These are phyloP conservation scores for Eugnorisma glareosa DNA, from an alignment of 2,888 invertebrate genomes.

Conservation along the genomic window DNA sequence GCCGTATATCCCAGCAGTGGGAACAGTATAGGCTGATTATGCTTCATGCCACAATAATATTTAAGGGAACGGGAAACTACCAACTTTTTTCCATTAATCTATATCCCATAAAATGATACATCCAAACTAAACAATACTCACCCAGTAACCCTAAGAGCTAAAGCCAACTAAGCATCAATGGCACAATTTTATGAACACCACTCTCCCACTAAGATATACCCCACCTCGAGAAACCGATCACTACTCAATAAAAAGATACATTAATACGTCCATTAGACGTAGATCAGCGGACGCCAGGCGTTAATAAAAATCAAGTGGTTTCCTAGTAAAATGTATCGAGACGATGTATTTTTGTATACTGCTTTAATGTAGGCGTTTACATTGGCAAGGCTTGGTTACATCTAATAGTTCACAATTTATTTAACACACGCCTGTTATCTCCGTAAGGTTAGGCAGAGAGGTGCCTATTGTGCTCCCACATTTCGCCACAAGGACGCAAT, in stretches of 20 bases:
- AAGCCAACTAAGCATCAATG: conserved; percentile 13
- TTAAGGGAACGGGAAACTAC: neutral
- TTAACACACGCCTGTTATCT: neutral
- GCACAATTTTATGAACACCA: conserved; percentile 30
- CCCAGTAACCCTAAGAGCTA: conserved; percentile 11
- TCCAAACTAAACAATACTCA: neutral
- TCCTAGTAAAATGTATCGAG: conserved; percentile 34
- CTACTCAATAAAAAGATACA: conserved; percentile 68
- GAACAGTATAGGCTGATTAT: no score
- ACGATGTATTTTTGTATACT: conserved; percentile 42
- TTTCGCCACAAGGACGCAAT: neutral
- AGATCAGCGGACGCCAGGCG: conserved; percentile 63
- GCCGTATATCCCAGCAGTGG: no score
- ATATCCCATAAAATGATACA: neutral
- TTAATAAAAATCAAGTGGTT: conserved; percentile 75
- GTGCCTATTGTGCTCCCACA: neutral
- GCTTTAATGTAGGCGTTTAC: neutral
- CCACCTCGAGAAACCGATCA: conserved; percentile 43
- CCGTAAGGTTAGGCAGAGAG: neutral
- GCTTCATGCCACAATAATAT: no score
- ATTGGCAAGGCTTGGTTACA: no score
- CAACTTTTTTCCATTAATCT: neutral
- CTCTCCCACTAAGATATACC: conserved; percentile 2
- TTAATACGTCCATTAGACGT: conserved; percentile 72
- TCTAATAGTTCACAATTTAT: neutral